A percentile compares a stretch with the other conserved stretches of the same genome.
Evolutionary conservation across 2,888 invertebrate species (phyloP).

Genomic region (Adelphocoris suturalis): DNA sequence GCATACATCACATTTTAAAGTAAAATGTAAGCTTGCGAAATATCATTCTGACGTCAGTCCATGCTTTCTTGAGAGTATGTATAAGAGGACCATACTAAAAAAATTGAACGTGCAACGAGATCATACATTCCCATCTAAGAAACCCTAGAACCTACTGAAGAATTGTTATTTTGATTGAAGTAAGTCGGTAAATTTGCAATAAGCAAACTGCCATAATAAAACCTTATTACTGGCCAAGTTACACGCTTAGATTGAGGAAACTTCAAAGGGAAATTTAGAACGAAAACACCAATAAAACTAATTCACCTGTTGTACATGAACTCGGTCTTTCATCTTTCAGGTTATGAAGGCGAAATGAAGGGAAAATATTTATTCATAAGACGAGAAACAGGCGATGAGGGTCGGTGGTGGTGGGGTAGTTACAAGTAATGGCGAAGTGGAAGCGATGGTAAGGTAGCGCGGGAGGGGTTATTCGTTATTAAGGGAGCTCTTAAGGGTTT

Average conservation of each 20-base stretch:
- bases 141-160: no score
- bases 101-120: no score
- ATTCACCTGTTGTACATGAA: constrained; percentile 59
- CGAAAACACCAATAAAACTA: constrained; percentile 49
- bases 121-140: no score
- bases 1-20: no score
- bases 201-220: neutral
- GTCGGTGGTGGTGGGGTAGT: neutral
- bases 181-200: no score
- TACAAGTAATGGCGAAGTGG: constrained; percentile 28
- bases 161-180: no score
- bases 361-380: constrained; percentile 56
- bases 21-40: no score
- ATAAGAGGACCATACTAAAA: no score
- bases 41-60: no score
- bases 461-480: constrained; percentile 27
- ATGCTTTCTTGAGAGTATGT: no score
- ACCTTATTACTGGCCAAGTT: neutral
- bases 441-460: neutral
- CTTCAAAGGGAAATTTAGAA: constrained; percentile 45
- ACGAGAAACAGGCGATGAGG: neutral
- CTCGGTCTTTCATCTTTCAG: constrained; percentile 31
- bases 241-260: neutral
- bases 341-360: constrained; percentile 34
- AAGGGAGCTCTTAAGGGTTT: constrained; percentile 46